A percentile compares a stretch with the other conserved stretches of the same genome.
Conservation (phyloP, 2,888 invertebrate species). For the Eupithecia centaureata region DNA sequence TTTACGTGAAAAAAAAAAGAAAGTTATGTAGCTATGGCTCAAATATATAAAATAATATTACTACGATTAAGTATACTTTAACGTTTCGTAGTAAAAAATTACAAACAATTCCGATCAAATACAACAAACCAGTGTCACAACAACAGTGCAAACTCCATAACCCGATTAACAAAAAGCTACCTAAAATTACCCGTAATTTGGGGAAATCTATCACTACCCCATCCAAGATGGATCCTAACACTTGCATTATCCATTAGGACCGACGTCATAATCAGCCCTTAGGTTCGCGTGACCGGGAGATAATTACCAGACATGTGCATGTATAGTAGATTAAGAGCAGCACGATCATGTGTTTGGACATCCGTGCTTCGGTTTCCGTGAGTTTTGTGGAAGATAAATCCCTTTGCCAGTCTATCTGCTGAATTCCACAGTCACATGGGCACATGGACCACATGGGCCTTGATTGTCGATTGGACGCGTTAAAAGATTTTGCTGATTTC, state of each 20-base stretch:
- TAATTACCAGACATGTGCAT: background rate
- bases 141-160: background rate
- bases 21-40: no score
- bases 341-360: background rate
- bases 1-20: no score
- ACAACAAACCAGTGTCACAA: no score
- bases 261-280: background rate
- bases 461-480: no score
- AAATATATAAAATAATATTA: no score
- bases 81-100: no score
- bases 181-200: background rate
- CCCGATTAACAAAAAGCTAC: background rate
- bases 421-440: no score
- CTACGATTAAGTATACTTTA: no score
- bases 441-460: no score
- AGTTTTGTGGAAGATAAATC: background rate
- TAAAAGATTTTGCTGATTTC: no score
- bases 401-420: no score
- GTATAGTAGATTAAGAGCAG: background rate
- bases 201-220: background rate
- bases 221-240: background rate
- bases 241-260: background rate
- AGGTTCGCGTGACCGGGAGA: conserved; percentile 1
- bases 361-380: background rate
- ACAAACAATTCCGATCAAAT: no score